Percentiles rank a stretch among this genome's conserved stretches.
phyloP scores from a whole-genome alignment of 2,113 vertebrate species.

The Stictonetta naevosa region DNA sequence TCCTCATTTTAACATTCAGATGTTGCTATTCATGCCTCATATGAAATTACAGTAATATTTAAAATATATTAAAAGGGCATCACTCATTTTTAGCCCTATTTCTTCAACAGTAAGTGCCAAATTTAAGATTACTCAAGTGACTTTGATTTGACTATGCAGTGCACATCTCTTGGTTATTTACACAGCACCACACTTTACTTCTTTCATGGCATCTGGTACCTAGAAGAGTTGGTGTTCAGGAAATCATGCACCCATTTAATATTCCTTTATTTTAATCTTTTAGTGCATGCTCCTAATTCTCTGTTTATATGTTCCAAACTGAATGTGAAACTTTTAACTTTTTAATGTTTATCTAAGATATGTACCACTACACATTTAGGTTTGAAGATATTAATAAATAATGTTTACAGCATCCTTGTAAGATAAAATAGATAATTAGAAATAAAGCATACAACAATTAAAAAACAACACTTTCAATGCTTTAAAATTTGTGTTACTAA shows the following conservation, averaged over 20 bases:
- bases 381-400: not conserved
- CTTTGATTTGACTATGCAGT: not conserved
- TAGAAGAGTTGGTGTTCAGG: not conserved
- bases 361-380: not conserved
- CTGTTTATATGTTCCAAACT: not conserved
- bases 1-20: not conserved
- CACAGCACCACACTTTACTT: not conserved
- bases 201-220: not conserved
- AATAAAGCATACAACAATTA: not conserved
- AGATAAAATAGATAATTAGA: not conserved
- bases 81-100: not conserved
- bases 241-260: not conserved
- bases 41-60: not conserved
- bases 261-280: not conserved
- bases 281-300: not conserved
- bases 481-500: conserved; percentile 9
- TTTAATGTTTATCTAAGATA: not conserved
- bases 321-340: not conserved
- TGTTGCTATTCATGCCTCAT: not conserved
- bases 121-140: not conserved
- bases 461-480: not conserved
- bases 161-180: not conserved
- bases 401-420: not conserved
- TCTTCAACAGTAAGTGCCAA: not conserved
- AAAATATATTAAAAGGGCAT: not conserved